Percentiles rank a stretch among this genome's conserved stretches.
phyloP scores from a whole-genome alignment of 2,797 vertebrate genomes.

The Prionace glauca region DNA sequence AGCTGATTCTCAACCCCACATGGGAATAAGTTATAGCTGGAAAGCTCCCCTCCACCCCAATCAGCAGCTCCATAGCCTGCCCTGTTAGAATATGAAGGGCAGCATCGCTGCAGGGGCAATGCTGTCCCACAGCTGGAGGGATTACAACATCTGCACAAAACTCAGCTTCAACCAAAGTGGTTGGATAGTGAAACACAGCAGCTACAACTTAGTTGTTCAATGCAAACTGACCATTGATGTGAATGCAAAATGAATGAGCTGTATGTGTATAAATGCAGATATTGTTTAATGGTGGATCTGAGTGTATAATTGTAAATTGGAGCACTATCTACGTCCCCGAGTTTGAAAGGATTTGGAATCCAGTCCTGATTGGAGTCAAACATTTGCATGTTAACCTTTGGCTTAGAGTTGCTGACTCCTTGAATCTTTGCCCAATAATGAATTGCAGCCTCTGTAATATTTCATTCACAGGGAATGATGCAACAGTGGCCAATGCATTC shows the following conservation, averaged over 20 bases:
- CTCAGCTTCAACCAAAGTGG: background rate
- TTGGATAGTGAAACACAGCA: background rate
- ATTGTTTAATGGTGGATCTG: background rate
- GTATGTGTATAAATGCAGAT: background rate
- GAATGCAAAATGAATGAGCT: background rate
- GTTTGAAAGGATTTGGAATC: background rate
- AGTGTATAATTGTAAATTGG: background rate
- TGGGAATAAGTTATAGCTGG: background rate
- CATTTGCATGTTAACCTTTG: slow-evolving; percentile 17
- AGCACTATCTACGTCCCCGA: background rate
- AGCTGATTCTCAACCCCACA: no score
- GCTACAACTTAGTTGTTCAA: background rate
- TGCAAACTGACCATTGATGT: background rate
- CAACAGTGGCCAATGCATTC: background rate
- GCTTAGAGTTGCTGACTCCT: background rate
- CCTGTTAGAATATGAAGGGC: background rate
- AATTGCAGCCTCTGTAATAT: background rate
- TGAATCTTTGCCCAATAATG: background rate
- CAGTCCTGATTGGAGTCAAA: slow-evolving; percentile 2
- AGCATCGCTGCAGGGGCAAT: background rate
- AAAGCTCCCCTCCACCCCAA: background rate
- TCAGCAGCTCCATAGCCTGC: background rate
- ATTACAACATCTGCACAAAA: background rate
- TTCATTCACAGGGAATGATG: background rate
- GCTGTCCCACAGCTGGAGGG: background rate